Evolutionary conservation across 2,797 vertebrate genomes (phyloP), one percentile per base, ranked within the genome.

Genomic region (Danio aesculapii): DNA sequence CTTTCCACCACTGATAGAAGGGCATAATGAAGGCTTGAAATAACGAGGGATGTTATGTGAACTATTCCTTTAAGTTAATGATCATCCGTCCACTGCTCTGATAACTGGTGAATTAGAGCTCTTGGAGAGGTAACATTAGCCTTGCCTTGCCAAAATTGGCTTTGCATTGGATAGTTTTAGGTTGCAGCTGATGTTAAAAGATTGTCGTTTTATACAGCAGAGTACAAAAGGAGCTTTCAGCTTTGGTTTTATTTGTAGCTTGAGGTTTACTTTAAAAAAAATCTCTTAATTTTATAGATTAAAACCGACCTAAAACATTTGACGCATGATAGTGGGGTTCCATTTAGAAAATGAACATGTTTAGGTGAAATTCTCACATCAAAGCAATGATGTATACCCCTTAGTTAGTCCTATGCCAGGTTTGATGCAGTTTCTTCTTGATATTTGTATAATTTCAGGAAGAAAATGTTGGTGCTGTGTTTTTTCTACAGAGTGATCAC

Each of bases 131-230:
- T 44, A 78, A 50, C 49, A 66, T 52, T 74, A 72, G 49, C n/a
- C 19, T n/a, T 57, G 21, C n/a, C n/a, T 58, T 4, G n/a, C 46
- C 59, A 52, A 2, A 17, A 41, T 66, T 47, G 7, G 68, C 49
- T 39, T 49, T 63, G 46, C 52, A 75, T 53, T 79, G 68, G 81
- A 52, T 47, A 71, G 57, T 58, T 81, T 75, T 53, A 57, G 66
- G 75, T 82, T 83, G 44, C 76, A 77, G 61, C 70, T 16, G 21
- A 41, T 58, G 16, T 16, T 71, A 44, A 55, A n/a, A 57, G n/a
- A 17, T 30, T 17, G 6, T 53, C 7, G 19, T 30, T n/a, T 43
- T 17, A 19, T 67, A 17, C 44, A 49, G 44, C 19, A 8, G 64
- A 67, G 19, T 30, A 59, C 19, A 59, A 59, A 59, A 12, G 0